A percentile compares a stretch with the other conserved stretches of the same genome.
phyloP scores from a whole-genome alignment of 2,113 vertebrate species.

The Nyctibius bracteatus region DNA sequence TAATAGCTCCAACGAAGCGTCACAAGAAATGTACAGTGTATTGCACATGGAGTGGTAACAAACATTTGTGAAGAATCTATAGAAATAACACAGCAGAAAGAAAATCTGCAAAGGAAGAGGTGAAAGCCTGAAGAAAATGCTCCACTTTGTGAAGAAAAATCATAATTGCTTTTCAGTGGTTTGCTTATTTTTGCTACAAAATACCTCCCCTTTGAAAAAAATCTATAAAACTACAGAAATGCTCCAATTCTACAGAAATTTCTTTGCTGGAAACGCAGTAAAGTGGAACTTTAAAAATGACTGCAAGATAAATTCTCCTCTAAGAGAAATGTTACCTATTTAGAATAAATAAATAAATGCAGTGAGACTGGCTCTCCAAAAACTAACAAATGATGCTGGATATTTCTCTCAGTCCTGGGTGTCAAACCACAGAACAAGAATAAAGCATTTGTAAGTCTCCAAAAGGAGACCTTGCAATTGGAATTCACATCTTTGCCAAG shows the following conservation, averaged over 20 bases:
- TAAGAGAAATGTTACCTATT: not conserved
- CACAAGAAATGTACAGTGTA: not conserved
- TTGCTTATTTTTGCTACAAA: not conserved
- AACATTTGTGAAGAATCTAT: not conserved
- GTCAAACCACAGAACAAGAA: not conserved
- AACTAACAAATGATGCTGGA: not conserved
- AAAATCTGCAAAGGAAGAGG: not conserved
- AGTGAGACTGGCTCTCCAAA: not conserved
- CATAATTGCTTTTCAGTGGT: not conserved
- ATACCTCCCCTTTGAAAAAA: not conserved
- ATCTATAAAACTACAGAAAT: not conserved
- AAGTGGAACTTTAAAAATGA: not conserved
- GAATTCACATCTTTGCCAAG: constrained; percentile 53
- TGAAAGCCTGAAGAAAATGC: not conserved
- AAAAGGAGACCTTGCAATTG: constrained; percentile 5
- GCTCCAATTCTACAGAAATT: not conserved
- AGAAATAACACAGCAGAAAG: not conserved
- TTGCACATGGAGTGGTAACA: not conserved
- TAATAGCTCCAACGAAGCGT: not conserved
- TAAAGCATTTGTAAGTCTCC: constrained; percentile 33
- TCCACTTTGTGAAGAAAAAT: not conserved
- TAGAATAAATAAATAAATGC: constrained; percentile 9
- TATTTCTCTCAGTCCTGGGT: not conserved
- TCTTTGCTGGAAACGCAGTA: not conserved
- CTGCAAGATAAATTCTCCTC: not conserved